These are phyloP conservation scores for Drosophila parthenogenetica DNA, from an alignment of 2,888 invertebrate species.

Conservation along the genomic window DNA sequence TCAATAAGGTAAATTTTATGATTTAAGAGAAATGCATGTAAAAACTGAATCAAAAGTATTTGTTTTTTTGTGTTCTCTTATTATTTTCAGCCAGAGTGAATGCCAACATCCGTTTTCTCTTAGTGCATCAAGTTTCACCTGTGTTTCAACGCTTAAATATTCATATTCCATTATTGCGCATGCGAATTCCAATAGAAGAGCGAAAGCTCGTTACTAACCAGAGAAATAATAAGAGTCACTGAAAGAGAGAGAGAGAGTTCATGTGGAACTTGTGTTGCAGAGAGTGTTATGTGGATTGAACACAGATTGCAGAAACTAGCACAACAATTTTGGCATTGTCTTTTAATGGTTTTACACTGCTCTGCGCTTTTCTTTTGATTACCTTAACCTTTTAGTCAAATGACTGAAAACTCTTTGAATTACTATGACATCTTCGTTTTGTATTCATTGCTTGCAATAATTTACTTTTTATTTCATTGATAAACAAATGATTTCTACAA, in stretches of 20 bases:
- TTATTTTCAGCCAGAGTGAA: constrained; percentile 46
- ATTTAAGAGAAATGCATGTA: constrained; percentile 22
- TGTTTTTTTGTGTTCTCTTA: constrained; percentile 9
- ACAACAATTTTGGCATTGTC: constrained; percentile 50
- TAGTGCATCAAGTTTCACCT: constrained; percentile 8
- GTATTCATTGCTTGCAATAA: constrained; percentile 55
- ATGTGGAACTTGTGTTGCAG: constrained; percentile 19
- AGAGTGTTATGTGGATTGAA: constrained; percentile 52
- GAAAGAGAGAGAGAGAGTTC: constrained; percentile 5
- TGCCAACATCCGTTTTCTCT: constrained; percentile 31
- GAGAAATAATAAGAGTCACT: background rate
- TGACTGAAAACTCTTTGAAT: constrained; percentile 14
- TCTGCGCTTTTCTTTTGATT: constrained; percentile 21
- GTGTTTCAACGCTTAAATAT: constrained; percentile 40
- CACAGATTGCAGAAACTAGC: constrained; percentile 46
- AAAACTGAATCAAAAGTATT: constrained; percentile 5
- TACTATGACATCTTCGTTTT: constrained; percentile 4
- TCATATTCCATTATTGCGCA: constrained; percentile 39
- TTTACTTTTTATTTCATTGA: constrained; percentile 53
- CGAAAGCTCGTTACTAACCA: constrained; percentile 16
- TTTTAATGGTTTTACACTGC: constrained; percentile 15
- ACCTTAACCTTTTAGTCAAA: background rate
- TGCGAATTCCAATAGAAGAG: constrained; percentile 53
- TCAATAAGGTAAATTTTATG: background rate
- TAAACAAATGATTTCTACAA: constrained; percentile 43